Base-by-base conservation (phyloP, 2,888 invertebrate genomes). In the Troglohyphantes excavatus region DNA sequence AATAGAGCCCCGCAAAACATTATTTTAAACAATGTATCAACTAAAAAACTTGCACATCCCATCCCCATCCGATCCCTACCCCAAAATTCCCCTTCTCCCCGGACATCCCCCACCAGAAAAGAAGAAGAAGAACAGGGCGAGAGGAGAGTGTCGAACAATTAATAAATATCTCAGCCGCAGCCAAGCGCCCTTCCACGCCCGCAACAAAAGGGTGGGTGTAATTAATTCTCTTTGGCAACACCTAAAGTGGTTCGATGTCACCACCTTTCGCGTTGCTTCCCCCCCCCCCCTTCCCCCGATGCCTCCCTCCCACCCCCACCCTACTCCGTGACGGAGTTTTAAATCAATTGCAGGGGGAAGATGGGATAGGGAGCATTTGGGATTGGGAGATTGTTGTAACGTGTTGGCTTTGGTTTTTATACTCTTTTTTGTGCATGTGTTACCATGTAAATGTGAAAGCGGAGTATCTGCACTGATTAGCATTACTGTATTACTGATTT, bases 201-300 rank as follows among this genome's bases (percentile, higher is more conserved):
- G 27, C 73, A 73, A 73, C 83, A 83, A 83, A 63, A 65, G 73
- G 29, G 33, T 46, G 83, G 29, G 29, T 83, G 83, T 86, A 86
- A 86, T 86, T 86, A 86, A 86, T 86, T 86, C 78, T 78, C 76
- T 76, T 67, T 33, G 70, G 85, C 59, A 78, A 86, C 85, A 86
- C 85, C 85, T 86, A 76, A 68, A 76, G 85, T 76, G 85, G 46
- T 33, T 39, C 67, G 85, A 19, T 86, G 85, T 86, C 85, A 86
- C 78, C 85, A 86, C 85, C 85, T 86, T 86, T 78, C 39, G 85
- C 85, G 85, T 63, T 65, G 65, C 75, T 75, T 53, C 33, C 11
- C 26, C 75, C 7, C 84, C 27, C 63, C 6, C 53, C 23, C 21
- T 46, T 11, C 67, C 46, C 43, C 17, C 23, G 13, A 21, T 21